Conservation (phyloP, 37 sponge, comb jelly and placozoan species). For the Bolinopsis microptera region DNA sequence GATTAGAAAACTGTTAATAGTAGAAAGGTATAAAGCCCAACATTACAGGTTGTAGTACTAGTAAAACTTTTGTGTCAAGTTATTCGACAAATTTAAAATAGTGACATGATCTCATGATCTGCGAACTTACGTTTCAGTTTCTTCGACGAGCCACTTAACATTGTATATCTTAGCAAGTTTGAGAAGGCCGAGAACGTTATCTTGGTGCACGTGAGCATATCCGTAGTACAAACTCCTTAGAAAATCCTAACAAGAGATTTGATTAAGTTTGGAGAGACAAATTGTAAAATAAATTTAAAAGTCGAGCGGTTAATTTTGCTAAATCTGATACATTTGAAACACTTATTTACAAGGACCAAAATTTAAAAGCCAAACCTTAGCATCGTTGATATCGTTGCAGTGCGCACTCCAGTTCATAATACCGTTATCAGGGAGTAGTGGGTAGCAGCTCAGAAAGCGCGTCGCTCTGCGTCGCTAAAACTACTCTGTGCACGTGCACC, state of each 20-base stretch:
- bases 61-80: too few relatives aligned
- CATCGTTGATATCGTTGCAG: constrained; percentile 66
- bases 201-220: constrained; percentile 38
- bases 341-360: too few relatives aligned
- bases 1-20: background rate
- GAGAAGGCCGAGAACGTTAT: constrained; percentile 32
- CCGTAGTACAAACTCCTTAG: constrained; percentile 32
- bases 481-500: constrained; percentile 65
- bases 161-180: constrained; percentile 50
- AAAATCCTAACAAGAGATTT: background rate
- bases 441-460: constrained; percentile 47
- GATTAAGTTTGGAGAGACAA: background rate
- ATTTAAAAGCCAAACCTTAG: constrained; percentile 17
- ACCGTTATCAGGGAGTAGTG: constrained; percentile 2
- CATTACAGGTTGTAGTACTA: too few relatives aligned
- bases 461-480: constrained; percentile 47
- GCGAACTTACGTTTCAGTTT: constrained; percentile 36
- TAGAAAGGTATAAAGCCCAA: background rate
- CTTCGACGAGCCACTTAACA: constrained; percentile 25
- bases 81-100: too few relatives aligned
- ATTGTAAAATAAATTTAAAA: background rate
- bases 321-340: too few relatives aligned
- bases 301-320: background rate
- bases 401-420: constrained; percentile 63
- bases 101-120: too few relatives aligned